Base-by-base conservation (phyloP, 1,140 invertebrate genomes). In the Drosophila lacertosa region DNA sequence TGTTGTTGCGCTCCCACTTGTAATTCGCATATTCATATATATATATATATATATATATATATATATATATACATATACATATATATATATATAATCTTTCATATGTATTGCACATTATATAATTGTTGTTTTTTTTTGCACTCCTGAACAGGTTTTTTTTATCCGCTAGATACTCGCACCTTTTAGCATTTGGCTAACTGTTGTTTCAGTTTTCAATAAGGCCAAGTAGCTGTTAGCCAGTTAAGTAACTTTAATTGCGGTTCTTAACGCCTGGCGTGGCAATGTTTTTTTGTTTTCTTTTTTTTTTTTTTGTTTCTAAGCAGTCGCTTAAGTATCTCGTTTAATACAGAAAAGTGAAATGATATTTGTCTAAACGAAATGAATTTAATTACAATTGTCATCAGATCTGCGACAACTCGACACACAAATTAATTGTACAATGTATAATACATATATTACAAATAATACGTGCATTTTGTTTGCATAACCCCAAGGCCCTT, bases 11-110 rank as follows among this genome's bases (percentile, higher is more conserved):
- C 78, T 81, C 76, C 80, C 76, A 84, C 81, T 84, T 84, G 81
- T 80, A 80, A 70, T 84, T 83, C 80, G 80, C 80, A 84, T 75
- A 84, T 79, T 86, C 74, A 77, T 66, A 79, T 76, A n/a, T n/a
- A n/a, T n/a, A n/a, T n/a, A n/a, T n/a, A n/a, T n/a, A n/a, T n/a
- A n/a, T n/a, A n/a, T n/a, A n/a, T n/a, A n/a, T n/a, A n/a, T n/a
- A n/a, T n/a, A n/a, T n/a, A n/a, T n/a, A n/a, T n/a, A n/a, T n/a
- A n/a, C n/a, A n/a, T n/a, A n/a, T n/a, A n/a, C n/a, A n/a, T n/a
- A n/a, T n/a, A n/a, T n/a, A n/a, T n/a, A n/a, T n/a, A n/a, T n/a
- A n/a, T n/a, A n/a, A n/a, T n/a, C n/a, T n/a, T n/a, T n/a, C n/a
- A n/a, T n/a, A n/a, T n/a, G n/a, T n/a, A 79, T 59, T 62, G 60